Evolutionary conservation across 2,797 vertebrate genomes (phyloP).

Genomic region (Peromyscus attwateri): DNA sequence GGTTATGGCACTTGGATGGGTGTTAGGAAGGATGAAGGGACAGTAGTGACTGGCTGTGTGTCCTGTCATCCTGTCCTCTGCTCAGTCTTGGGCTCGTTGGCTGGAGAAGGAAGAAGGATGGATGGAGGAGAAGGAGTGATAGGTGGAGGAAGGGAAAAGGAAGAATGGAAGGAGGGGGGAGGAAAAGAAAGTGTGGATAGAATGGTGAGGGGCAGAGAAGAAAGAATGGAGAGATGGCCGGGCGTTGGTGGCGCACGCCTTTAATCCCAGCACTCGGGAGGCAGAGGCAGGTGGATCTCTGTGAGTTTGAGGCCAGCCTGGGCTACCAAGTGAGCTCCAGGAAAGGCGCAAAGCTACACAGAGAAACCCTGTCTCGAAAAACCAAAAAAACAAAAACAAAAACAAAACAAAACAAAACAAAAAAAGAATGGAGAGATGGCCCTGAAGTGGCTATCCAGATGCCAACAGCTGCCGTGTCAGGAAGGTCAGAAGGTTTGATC

Average conservation of each 20-base stretch:
- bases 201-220: neutral
- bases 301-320: too few species aligned
- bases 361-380: too few species aligned
- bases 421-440: neutral
- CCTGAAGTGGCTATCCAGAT: neutral
- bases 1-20: neutral
- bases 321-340: too few species aligned
- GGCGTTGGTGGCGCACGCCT: too few species aligned
- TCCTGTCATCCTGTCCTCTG: neutral
- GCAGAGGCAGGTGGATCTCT: too few species aligned
- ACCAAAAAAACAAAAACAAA: too few species aligned
- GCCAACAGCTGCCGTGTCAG: neutral
- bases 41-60: neutral
- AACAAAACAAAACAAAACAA: too few species aligned
- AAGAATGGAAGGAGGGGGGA: neutral
- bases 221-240: neutral
- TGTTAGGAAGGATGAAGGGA: neutral
- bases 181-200: too few species aligned
- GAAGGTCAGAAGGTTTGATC: neutral
- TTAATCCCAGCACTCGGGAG: too few species aligned
- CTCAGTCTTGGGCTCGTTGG: neutral
- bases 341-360: too few species aligned
- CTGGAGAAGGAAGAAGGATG: neutral
- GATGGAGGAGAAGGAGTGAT: neutral
- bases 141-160: neutral